phyloP scores from a whole-genome alignment of 2,888 invertebrate genomes.

The Andrena fulva region DNA sequence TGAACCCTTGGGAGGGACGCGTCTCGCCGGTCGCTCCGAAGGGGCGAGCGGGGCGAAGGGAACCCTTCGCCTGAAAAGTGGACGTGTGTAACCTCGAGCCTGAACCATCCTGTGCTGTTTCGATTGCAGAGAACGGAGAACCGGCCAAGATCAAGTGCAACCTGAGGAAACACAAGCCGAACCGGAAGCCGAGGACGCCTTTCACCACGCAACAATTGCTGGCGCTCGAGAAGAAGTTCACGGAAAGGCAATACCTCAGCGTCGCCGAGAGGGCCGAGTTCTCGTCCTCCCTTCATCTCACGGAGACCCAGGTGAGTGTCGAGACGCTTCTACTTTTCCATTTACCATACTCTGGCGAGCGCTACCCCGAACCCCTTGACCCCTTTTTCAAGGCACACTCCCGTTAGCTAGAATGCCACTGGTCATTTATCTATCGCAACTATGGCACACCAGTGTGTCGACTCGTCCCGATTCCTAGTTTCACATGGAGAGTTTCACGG shows the following conservation, averaged over 20 bases:
- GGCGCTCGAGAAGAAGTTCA: constrained; percentile 97
- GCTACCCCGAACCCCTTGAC: too few relatives aligned
- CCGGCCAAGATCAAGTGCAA: constrained; percentile 95
- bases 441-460: too few relatives aligned
- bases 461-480: neutral
- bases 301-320: constrained; percentile 93
- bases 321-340: neutral
- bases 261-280: constrained; percentile 99
- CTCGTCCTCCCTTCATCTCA: constrained; percentile 95
- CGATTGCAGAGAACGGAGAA: constrained; percentile 89
- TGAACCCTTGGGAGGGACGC: constrained; percentile 51
- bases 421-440: too few relatives aligned
- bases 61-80: neutral
- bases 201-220: constrained; percentile 99
- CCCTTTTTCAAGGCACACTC: too few relatives aligned
- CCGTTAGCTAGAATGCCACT: too few relatives aligned
- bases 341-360: too few relatives aligned
- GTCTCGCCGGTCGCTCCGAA: constrained; percentile 66
- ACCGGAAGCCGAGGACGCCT: constrained; percentile 98
- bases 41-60: neutral
- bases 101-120: constrained; percentile 77
- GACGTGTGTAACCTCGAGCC: constrained; percentile 76
- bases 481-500: neutral
- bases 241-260: constrained; percentile 98
- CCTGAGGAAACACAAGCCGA: constrained; percentile 98